These are phyloP conservation scores for Gila orcuttii DNA, from an alignment of 2,113 vertebrate species.

Conservation along the genomic window DNA sequence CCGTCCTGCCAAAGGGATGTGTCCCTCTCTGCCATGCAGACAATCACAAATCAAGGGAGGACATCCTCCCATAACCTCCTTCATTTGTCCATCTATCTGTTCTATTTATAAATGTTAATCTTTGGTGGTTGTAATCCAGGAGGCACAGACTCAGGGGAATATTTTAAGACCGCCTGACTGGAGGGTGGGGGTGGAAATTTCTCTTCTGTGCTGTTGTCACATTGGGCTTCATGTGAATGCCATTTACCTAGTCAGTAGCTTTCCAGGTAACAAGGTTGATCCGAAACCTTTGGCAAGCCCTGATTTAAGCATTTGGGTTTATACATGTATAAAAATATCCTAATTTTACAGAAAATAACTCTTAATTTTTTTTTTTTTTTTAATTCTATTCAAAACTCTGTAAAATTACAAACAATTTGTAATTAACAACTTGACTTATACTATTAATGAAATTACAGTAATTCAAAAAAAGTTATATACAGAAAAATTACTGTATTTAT, in stretches of 20 bases:
- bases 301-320: neutral
- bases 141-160: conserved; percentile 1
- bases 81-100: conserved; percentile 1
- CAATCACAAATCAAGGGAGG: conserved; percentile 19
- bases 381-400: no score
- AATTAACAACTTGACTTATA: no score
- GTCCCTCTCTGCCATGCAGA: neutral
- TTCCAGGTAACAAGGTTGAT: conserved; percentile 6
- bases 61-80: conserved; percentile 7
- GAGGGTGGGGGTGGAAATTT: conserved; percentile 7
- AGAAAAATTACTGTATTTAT: no score
- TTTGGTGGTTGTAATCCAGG: conserved; percentile 35
- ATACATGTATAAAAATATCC: neutral
- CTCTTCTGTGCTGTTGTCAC: neutral
- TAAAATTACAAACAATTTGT: no score
- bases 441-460: no score
- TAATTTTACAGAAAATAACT: no score
- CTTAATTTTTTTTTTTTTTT: no score
- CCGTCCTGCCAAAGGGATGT: neutral
- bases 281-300: neutral
- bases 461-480: no score
- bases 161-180: conserved; percentile 4
- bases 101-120: conserved; percentile 24
- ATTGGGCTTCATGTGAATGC: conserved; percentile 20
- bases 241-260: neutral